Evolutionary conservation across 2,797 vertebrate species (phyloP).

Genomic region (Mus caroli): DNA sequence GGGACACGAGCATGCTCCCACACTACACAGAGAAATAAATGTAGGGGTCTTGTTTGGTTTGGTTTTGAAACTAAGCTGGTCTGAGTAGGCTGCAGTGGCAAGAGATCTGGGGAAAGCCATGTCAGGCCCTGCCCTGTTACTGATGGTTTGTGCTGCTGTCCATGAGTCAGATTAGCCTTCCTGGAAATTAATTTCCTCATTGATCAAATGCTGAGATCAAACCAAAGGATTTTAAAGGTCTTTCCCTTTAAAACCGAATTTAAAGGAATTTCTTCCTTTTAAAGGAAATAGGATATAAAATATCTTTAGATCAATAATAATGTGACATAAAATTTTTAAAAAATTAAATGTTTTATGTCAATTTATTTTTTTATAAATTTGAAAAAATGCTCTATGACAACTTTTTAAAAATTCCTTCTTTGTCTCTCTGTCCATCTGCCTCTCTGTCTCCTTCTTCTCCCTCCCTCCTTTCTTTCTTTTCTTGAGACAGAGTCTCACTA

Average conservation of each 20-base stretch:
- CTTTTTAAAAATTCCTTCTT: background rate
- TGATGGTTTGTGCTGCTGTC: background rate
- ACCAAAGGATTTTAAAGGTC: background rate
- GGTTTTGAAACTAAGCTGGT: background rate
- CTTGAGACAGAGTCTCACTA: background rate
- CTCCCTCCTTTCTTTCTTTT: background rate
- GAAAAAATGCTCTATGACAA: background rate
- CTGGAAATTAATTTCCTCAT: constrained; percentile 17
- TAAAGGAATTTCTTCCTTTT: background rate
- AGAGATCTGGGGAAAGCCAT: background rate
- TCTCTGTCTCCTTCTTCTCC: background rate
- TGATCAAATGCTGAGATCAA: background rate
- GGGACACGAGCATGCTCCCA: background rate
- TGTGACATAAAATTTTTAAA: background rate
- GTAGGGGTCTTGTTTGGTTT: background rate
- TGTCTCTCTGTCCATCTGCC: background rate
- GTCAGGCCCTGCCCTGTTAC: background rate
- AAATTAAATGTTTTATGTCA: background rate
- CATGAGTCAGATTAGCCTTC: constrained; percentile 23
- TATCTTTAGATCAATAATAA: background rate
- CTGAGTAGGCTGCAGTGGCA: background rate
- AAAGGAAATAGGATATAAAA: background rate
- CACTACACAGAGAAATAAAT: no score
- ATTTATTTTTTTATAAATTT: background rate
- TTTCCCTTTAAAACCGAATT: background rate